These are phyloP conservation scores for Dufourea novaeangliae DNA, from an alignment of 1,140 invertebrate genomes.

Conservation along the genomic window DNA sequence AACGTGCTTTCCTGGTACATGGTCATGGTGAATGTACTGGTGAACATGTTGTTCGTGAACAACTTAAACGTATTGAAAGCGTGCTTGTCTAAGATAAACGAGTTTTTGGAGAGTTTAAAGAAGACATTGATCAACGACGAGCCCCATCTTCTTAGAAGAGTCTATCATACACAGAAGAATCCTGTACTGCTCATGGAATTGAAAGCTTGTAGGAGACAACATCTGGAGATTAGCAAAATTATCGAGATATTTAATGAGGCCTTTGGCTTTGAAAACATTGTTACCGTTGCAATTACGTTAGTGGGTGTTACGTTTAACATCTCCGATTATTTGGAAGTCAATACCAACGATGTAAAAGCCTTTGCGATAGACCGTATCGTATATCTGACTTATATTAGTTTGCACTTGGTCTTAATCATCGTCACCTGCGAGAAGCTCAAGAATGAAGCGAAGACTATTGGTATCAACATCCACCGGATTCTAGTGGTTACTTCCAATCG, in stretches of 20 bases:
- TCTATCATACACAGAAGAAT: conserved; percentile 72
- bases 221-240: conserved; percentile 68
- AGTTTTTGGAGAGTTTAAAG: conserved; percentile 58
- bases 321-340: conserved; percentile 66
- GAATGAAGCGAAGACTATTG: conserved; percentile 59
- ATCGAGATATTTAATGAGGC: conserved; percentile 63
- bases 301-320: conserved; percentile 73
- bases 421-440: conserved; percentile 68
- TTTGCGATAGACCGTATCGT: conserved; percentile 57
- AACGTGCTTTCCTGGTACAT: conserved; percentile 45
- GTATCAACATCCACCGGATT: conserved; percentile 66
- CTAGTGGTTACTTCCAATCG: conserved; percentile 66
- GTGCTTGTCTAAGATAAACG: conserved; percentile 69
- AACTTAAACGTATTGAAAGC: conserved; percentile 62
- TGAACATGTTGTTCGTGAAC: conserved; percentile 68
- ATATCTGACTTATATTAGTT: conserved; percentile 62
- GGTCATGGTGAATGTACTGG: conserved; percentile 54
- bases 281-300: conserved; percentile 62
- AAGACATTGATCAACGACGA: conserved; percentile 58
- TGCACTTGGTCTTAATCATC: conserved; percentile 62
- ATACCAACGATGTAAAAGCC: conserved; percentile 41
- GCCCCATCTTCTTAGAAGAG: conserved; percentile 69
- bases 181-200: conserved; percentile 66
- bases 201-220: conserved; percentile 64
- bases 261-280: conserved; percentile 64